Evolutionary conservation across 2,888 invertebrate genomes (phyloP).

Genomic region (Ryuthela nishihirai): DNA sequence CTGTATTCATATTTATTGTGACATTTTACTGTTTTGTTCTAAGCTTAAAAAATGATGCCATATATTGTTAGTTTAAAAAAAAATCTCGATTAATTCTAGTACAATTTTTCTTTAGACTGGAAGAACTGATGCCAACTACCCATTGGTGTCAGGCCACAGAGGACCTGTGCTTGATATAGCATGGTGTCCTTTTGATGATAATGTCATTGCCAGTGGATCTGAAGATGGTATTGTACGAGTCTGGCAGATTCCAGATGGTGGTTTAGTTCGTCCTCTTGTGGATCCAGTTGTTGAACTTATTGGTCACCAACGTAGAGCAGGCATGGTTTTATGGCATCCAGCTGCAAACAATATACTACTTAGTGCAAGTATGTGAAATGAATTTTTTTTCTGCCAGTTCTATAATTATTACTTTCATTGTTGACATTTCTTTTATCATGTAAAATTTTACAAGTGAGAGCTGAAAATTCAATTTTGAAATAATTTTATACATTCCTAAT

Average conservation of each 20-base stretch:
- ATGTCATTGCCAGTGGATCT: slow-evolving; percentile 89
- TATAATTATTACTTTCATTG: no score
- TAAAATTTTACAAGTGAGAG: no score
- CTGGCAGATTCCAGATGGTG: slow-evolving; percentile 91
- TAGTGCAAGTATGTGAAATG: slow-evolving; percentile 65
- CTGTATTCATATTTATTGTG: no score
- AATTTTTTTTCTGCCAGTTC: no score
- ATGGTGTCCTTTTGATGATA: slow-evolving; percentile 97
- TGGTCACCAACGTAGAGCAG: slow-evolving; percentile 86
- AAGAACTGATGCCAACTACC: slow-evolving; percentile 69
- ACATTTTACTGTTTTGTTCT: no score
- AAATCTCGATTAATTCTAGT: no score
- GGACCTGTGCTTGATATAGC: slow-evolving; percentile 88
- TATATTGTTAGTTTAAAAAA: no score
- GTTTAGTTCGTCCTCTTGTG: slow-evolving; percentile 68
- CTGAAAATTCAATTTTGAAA: no score
- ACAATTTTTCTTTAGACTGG: slow-evolving; percentile 66
- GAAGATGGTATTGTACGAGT: slow-evolving; percentile 92
- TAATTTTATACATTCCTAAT: no score
- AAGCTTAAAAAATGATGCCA: no score
- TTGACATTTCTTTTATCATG: no score
- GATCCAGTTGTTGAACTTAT: slow-evolving; percentile 83
- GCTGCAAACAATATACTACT: slow-evolving; percentile 86
- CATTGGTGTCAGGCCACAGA: slow-evolving; percentile 87
- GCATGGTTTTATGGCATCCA: slow-evolving; percentile 90